Percentiles rank a stretch among this genome's conserved stretches.
Conservation (phyloP, 2,888 invertebrate genomes). For the Andrena flavipes region DNA sequence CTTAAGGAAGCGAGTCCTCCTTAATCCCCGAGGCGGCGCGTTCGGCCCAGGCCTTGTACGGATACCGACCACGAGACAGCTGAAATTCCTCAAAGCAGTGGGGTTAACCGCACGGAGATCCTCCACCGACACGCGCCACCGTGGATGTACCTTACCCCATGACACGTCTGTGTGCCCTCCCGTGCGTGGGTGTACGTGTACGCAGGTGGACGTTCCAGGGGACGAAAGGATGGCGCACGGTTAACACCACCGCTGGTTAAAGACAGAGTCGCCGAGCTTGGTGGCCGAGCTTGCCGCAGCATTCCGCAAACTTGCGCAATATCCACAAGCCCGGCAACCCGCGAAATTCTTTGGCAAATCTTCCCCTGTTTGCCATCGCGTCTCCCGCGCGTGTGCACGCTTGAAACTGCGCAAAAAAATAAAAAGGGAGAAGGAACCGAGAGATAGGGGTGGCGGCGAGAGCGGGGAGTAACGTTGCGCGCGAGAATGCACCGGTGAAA, state of each 20-base stretch:
- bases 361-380: slow-evolving; percentile 14
- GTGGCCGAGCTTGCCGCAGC: slow-evolving; percentile 37
- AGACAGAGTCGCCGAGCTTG: slow-evolving; percentile 24
- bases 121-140: slow-evolving; percentile 42
- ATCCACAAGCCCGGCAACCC: slow-evolving; percentile 41
- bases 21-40: slow-evolving; percentile 59
- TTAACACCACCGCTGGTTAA: slow-evolving; percentile 1
- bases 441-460: not conserved
- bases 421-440: too few species aligned
- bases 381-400: not conserved
- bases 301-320: slow-evolving; percentile 64
- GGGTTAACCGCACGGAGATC: slow-evolving; percentile 54
- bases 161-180: not conserved
- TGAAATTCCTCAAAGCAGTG: slow-evolving; percentile 67
- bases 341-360: slow-evolving; percentile 52
- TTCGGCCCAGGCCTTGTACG: slow-evolving; percentile 41
- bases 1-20: slow-evolving; percentile 58
- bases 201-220: slow-evolving; percentile 44
- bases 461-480: not conserved
- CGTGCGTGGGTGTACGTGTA: not conserved
- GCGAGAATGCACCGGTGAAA: slow-evolving; percentile 38
- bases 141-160: not conserved
- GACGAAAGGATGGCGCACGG: slow-evolving; percentile 19
- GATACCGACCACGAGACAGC: slow-evolving; percentile 45
- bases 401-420: not conserved